Conservation (phyloP, 2,113 vertebrate species). For the Chaetorhynchus papuensis region DNA sequence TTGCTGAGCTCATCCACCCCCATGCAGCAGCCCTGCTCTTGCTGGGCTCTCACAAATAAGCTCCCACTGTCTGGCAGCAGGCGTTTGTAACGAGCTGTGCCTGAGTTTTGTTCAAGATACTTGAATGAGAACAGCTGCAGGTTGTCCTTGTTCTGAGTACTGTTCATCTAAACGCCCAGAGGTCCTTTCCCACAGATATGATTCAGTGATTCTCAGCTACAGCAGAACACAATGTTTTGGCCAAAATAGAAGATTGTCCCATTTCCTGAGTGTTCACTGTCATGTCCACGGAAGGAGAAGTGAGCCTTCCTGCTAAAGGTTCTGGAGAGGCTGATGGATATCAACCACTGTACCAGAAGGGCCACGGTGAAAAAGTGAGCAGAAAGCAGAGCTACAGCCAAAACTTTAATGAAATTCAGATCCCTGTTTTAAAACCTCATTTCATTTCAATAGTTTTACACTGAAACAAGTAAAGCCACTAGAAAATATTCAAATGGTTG, state of each 20-base stretch:
- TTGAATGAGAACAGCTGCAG: not conserved
- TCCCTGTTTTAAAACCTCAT: not conserved
- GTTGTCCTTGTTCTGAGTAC: not conserved
- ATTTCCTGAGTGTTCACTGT: not conserved
- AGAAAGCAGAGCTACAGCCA: not conserved
- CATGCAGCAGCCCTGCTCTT: not conserved
- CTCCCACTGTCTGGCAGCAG: not conserved
- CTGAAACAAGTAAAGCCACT: not conserved
- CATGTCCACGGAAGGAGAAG: not conserved
- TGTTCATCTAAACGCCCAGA: not conserved
- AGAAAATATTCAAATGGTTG: not conserved
- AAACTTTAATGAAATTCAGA: not conserved
- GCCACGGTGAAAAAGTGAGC: not conserved
- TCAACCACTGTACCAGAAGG: not conserved
- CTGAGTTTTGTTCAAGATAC: not conserved
- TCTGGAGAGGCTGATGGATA: not conserved
- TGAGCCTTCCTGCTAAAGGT: not conserved
- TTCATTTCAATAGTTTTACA: not conserved
- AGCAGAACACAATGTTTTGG: not conserved
- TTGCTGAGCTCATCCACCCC: not conserved
- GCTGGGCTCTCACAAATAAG: not conserved
- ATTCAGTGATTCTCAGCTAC: not conserved
- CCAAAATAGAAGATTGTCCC: not conserved
- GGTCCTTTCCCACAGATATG: rapidly evolving
- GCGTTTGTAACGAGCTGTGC: rapidly evolving